These are phyloP conservation scores for Orcinus orca DNA, from an alignment of 2,113 vertebrate genomes.

Conservation along the genomic window DNA sequence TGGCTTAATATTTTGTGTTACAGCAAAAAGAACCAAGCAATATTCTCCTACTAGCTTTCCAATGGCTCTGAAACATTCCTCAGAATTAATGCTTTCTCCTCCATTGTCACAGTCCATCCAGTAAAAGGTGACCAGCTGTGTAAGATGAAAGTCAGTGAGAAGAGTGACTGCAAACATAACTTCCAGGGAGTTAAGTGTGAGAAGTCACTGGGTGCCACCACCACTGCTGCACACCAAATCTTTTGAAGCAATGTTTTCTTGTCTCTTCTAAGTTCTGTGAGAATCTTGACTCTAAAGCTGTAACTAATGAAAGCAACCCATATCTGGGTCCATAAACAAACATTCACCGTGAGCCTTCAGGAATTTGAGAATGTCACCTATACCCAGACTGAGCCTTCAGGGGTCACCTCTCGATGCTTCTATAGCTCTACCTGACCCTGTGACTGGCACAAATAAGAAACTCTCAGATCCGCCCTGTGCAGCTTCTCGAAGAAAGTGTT, in stretches of 20 bases:
- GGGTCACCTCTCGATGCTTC: not conserved
- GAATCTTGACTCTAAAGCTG: slow-evolving; percentile 84
- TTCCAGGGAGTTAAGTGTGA: slow-evolving; percentile 88
- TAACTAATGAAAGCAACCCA: slow-evolving; percentile 88
- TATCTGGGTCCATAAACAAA: slow-evolving; percentile 88
- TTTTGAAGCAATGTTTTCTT: slow-evolving; percentile 83
- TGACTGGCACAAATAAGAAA: not conserved
- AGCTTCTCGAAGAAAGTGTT: not conserved
- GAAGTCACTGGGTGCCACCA: slow-evolving; percentile 84
- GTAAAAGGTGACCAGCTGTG: slow-evolving; percentile 91
- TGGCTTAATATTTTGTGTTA: slow-evolving; percentile 86
- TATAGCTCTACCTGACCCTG: not conserved
- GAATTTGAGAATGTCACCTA: slow-evolving; percentile 86
- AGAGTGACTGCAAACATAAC: slow-evolving; percentile 82
- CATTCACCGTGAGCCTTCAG: slow-evolving; percentile 85
- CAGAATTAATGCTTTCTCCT: slow-evolving; percentile 82
- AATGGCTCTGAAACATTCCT: slow-evolving; percentile 83
- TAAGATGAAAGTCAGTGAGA: slow-evolving; percentile 85
- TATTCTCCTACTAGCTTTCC: slow-evolving; percentile 86
- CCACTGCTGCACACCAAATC: slow-evolving; percentile 85
- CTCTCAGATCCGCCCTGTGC: not conserved
- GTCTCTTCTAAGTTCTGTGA: slow-evolving; percentile 78
- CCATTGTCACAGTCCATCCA: slow-evolving; percentile 86
- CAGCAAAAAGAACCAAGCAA: slow-evolving; percentile 84
- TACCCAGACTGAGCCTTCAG: not conserved